phyloP scores from a whole-genome alignment of 2,888 invertebrate genomes.

The Apamea anceps region DNA sequence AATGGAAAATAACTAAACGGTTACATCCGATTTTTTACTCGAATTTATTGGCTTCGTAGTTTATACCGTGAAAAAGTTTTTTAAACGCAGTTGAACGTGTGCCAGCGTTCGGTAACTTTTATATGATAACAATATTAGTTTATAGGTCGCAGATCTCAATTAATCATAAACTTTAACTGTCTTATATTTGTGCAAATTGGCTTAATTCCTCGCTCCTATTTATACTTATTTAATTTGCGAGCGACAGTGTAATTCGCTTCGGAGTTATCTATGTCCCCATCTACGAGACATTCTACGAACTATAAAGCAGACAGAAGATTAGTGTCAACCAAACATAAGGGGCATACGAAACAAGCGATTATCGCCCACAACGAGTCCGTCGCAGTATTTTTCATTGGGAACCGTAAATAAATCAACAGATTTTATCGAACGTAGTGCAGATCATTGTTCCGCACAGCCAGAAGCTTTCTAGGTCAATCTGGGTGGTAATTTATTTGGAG shows the following conservation, averaged over 20 bases:
- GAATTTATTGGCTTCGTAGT: slow-evolving; percentile 41
- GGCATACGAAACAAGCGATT: slow-evolving; percentile 38
- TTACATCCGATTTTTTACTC: slow-evolving; percentile 50
- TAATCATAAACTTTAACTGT: slow-evolving; percentile 56
- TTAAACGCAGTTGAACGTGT: slow-evolving; percentile 56
- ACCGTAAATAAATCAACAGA: slow-evolving; percentile 63
- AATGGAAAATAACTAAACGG: slow-evolving; percentile 38
- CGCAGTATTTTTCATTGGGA: slow-evolving; percentile 48
- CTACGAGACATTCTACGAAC: slow-evolving; percentile 50
- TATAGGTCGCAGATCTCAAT: slow-evolving; percentile 53
- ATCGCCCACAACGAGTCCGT: slow-evolving; percentile 45
- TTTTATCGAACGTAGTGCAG: slow-evolving; percentile 64
- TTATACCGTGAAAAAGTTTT: slow-evolving; percentile 52
- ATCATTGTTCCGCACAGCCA: slow-evolving; percentile 76
- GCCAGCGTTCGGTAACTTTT: slow-evolving; percentile 57
- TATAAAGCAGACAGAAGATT: slow-evolving; percentile 47
- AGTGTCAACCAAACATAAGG: slow-evolving; percentile 41
- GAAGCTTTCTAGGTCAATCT: slow-evolving; percentile 85
- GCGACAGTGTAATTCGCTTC: slow-evolving; percentile 33
- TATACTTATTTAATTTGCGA: slow-evolving; percentile 39
- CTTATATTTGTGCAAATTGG: slow-evolving; percentile 37
- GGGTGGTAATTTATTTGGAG: slow-evolving; percentile 84
- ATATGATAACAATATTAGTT: slow-evolving; percentile 60
- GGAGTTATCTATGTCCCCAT: slow-evolving; percentile 52
- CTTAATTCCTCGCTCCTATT: slow-evolving; percentile 31